A percentile compares a stretch with the other conserved stretches of the same genome.
phyloP scores from a whole-genome alignment of 2,888 invertebrate genomes.

The Nomada lathburiana region DNA sequence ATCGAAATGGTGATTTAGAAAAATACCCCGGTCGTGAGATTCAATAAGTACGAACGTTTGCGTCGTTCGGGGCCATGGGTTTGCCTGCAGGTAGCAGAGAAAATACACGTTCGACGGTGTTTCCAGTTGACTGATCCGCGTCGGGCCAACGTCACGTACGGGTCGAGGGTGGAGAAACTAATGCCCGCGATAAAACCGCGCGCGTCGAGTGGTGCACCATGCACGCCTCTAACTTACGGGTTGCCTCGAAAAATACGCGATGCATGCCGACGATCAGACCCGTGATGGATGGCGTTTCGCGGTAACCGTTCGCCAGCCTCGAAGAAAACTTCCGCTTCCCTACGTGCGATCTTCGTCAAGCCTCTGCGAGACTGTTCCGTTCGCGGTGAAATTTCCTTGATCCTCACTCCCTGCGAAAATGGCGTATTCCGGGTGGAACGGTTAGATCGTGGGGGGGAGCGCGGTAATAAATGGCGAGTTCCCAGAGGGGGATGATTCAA shows the following conservation, averaged over 20 bases:
- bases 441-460: no score
- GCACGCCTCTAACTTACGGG: slow-evolving; percentile 42
- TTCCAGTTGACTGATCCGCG: slow-evolving; percentile 25
- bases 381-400: background rate
- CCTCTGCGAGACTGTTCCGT: slow-evolving; percentile 14
- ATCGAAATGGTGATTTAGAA: no score
- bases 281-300: slow-evolving; percentile 65
- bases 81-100: background rate
- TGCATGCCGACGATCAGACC: slow-evolving; percentile 64
- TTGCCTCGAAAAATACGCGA: slow-evolving; percentile 67
- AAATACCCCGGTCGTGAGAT: no score
- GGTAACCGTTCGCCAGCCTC: slow-evolving; percentile 39
- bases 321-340: slow-evolving; percentile 47
- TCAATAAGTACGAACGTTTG: no score
- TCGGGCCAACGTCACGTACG: slow-evolving; percentile 19
- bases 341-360: background rate
- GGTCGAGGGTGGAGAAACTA: slow-evolving; percentile 30
- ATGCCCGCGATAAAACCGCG: slow-evolving; percentile 60
- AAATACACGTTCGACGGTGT: no score
- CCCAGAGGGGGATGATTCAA: background rate
- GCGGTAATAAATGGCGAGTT: background rate
- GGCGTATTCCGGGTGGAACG: background rate
- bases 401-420: background rate
- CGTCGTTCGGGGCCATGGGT: background rate
- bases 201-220: slow-evolving; percentile 57